These are phyloP conservation scores for Chionodraco myersi DNA, from an alignment of 2,113 vertebrate genomes.

Conservation along the genomic window DNA sequence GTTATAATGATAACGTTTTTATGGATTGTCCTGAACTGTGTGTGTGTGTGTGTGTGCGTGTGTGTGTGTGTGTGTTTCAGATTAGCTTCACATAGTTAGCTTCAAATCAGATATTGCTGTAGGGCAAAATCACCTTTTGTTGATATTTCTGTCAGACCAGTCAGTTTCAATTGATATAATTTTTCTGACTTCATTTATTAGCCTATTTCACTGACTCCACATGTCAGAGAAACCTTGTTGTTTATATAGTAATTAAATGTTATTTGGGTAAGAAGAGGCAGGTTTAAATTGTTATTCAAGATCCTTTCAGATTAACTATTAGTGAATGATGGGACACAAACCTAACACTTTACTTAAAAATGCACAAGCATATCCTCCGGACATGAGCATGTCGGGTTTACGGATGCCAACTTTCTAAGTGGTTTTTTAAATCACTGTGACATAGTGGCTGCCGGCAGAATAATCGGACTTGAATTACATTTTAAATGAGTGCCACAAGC, in stretches of 20 bases:
- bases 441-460: conserved; percentile 20
- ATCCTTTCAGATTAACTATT: conserved; percentile 1
- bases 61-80: neutral
- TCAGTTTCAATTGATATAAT: neutral
- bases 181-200: neutral
- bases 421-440: conserved; percentile 42
- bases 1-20: neutral
- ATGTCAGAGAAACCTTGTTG: neutral
- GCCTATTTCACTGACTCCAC: neutral
- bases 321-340: neutral
- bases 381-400: conserved; percentile 13
- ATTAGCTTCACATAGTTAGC: neutral
- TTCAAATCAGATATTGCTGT: neutral
- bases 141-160: neutral
- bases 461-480: conserved; percentile 47
- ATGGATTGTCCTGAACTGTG: no score
- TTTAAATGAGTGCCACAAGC: conserved; percentile 44
- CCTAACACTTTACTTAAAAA: conserved; percentile 20
- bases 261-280: neutral
- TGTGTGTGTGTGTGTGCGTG: neutral
- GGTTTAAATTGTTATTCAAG: conserved; percentile 3
- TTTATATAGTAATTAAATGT: neutral
- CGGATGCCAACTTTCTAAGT: conserved; percentile 16
- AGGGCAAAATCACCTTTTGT: neutral
- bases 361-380: conserved; percentile 38